Evolutionary conservation across 2,113 vertebrate genomes (phyloP).

Genomic region (Spilogale gracilis): DNA sequence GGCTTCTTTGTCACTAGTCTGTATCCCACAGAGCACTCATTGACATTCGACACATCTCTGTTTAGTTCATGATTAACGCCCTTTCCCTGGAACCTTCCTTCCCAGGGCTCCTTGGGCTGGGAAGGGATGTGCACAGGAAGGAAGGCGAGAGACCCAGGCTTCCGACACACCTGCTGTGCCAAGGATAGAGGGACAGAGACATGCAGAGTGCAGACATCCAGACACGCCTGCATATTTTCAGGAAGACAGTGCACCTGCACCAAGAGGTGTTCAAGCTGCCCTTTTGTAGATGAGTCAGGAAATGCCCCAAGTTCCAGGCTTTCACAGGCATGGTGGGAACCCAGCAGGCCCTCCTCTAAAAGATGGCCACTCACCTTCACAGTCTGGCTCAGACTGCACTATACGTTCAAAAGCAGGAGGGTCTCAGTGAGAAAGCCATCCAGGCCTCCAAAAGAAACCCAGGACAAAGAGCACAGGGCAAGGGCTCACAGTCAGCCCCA

Average conservation of each 20-base stretch:
- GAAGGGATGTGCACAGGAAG: not conserved
- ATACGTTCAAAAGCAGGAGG: not conserved
- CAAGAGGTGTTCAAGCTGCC: not conserved
- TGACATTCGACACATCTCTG: not conserved
- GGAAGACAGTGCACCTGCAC: not conserved
- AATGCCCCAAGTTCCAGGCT: not conserved
- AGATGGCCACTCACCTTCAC: not conserved
- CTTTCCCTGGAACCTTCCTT: not conserved
- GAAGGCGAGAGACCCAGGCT: not conserved
- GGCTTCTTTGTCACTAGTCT: rapidly evolving
- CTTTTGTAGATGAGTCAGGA: not conserved
- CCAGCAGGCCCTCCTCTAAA: rapidly evolving
- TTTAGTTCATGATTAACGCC: not conserved
- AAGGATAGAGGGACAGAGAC: no score
- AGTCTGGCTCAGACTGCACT: not conserved
- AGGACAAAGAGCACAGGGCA: no score
- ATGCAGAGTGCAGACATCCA: not conserved
- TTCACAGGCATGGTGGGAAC: not conserved
- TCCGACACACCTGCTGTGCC: rapidly evolving
- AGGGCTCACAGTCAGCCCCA: no score
- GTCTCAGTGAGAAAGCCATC: not conserved
- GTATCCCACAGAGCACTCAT: no score
- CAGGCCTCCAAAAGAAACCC: no score
- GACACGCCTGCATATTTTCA: rapidly evolving
- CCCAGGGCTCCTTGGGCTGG: not conserved